A percentile compares a stretch with the other conserved stretches of the same genome.
These are phyloP conservation scores for Naso thynnoides DNA, from an alignment of 2,797 vertebrate genomes.

Conservation along the genomic window DNA sequence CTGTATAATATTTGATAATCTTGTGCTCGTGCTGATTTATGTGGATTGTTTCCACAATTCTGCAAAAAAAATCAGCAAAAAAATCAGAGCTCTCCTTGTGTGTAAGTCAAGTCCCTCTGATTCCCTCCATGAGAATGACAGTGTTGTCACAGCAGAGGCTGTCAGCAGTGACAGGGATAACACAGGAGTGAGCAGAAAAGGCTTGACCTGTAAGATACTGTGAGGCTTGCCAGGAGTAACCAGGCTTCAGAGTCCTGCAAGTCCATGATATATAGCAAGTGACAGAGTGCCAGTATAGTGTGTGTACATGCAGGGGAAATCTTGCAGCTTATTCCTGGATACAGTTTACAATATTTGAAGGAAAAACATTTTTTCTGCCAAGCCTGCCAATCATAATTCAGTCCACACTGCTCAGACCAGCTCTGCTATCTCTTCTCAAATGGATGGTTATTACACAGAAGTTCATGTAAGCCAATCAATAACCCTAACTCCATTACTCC, in stretches of 20 bases:
- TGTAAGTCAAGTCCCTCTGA: slow-evolving; percentile 38
- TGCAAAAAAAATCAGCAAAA: slow-evolving; percentile 7
- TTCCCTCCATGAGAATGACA: slow-evolving; percentile 22
- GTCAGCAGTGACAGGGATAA: slow-evolving; percentile 54
- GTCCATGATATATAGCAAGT: slow-evolving; percentile 21
- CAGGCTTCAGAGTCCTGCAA: slow-evolving; percentile 35
- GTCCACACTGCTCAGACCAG: slow-evolving; percentile 38
- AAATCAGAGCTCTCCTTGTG: not conserved
- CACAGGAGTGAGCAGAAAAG: slow-evolving; percentile 43
- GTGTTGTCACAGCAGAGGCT: slow-evolving; percentile 45
- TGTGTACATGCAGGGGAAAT: slow-evolving; percentile 23
- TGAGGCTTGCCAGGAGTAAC: slow-evolving; percentile 32
- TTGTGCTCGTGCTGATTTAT: not conserved
- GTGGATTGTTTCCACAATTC: not conserved
- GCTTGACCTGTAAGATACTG: slow-evolving; percentile 52
- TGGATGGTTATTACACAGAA: slow-evolving; percentile 72
- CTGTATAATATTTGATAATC: slow-evolving; percentile 5
- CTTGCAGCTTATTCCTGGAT: slow-evolving; percentile 38
- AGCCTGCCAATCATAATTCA: slow-evolving; percentile 64
- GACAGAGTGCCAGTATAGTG: slow-evolving; percentile 19
- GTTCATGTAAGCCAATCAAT: slow-evolving; percentile 83
- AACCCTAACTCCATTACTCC: slow-evolving; percentile 83
- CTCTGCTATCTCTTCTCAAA: slow-evolving; percentile 67
- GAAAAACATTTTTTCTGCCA: slow-evolving; percentile 58
- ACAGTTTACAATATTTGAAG: slow-evolving; percentile 45